phyloP scores from a whole-genome alignment of 2,113 vertebrate species.

The Pteropus alecto region DNA sequence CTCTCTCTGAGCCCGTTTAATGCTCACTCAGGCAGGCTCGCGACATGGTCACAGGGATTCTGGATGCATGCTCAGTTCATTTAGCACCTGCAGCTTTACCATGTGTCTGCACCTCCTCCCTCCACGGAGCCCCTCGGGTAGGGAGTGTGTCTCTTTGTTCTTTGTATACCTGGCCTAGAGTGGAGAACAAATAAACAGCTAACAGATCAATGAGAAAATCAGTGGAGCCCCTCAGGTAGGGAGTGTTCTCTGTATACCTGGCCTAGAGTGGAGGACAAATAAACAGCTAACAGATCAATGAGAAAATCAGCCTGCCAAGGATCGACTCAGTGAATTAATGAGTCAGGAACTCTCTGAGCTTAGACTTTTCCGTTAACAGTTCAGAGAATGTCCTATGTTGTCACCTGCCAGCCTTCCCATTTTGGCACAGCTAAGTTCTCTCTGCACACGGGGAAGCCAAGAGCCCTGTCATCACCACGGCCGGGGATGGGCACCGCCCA shows the following conservation, averaged over 20 bases:
- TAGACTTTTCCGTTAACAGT: background rate
- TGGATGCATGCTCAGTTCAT: rapidly evolving
- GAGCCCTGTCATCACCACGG: background rate
- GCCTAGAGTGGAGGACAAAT: background rate
- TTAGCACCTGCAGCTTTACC: background rate
- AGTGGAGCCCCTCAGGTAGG: background rate
- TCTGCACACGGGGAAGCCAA: rapidly evolving
- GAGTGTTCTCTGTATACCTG: background rate
- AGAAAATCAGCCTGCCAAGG: background rate
- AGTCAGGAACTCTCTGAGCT: background rate
- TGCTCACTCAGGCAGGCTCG: background rate
- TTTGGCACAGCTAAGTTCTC: background rate
- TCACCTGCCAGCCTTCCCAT: background rate
- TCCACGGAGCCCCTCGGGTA: background rate
- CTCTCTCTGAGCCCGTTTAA: background rate
- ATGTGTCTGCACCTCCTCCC: background rate
- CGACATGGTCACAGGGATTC: background rate
- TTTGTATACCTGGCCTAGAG: background rate
- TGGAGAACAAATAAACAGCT: background rate
- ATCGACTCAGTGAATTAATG: background rate
- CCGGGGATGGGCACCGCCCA: rapidly evolving
- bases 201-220: background rate
- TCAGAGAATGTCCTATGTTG: background rate
- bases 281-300: background rate
- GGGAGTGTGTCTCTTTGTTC: background rate